Evolutionary conservation across 2,113 vertebrate species (phyloP), one percentile per base, ranked within the genome.

Genomic region (Trachemys scripta): DNA sequence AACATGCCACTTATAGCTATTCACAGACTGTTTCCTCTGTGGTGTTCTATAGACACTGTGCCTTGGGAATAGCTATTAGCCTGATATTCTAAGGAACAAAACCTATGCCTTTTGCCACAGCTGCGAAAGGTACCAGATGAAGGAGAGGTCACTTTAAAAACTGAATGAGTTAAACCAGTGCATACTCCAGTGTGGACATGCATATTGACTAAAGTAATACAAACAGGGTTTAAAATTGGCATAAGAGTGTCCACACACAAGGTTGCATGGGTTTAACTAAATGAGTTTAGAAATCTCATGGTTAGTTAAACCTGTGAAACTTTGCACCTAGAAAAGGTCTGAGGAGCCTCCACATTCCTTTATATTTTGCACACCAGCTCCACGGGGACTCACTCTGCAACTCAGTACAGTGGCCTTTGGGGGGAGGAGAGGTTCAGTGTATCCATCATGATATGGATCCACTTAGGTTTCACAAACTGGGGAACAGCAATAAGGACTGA

Each of bases 401-500:
- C 19, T 22, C 65, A n/a, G 17, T 35, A 38, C n/a, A 72, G 12
- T n/a, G 17, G 35, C 7, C 19, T 38, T 31, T 59, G 9, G 2
- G 57, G 57, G 25, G 27, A 59, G 57, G 27, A 31, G 12, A 59
- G 25, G 11, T 29, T 59, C 56, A 27, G 57, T 59, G 11, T 59
- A 13, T 59, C 57, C 27, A 59, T 20, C 53, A 12, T 1, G 27
- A 59, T 59, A 5, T 59, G 57, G 24, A 57, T 57, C 24, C 10
- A 10, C 84, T 38, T 79, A 38, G 19, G 16, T 35, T 88, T 5
- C 42, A 50, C 3, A 50, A 56, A 84, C 35, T 3, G 11, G 38
- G 2, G 14, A 59, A 62, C 0, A 0, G 65, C 38, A 1, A 16
- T 10, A 5, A 4, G 19, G n/a, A 4, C 19, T 94, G 38, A 38